Conservation (phyloP, 2,888 invertebrate species). For the Anthrax anthrax region DNA sequence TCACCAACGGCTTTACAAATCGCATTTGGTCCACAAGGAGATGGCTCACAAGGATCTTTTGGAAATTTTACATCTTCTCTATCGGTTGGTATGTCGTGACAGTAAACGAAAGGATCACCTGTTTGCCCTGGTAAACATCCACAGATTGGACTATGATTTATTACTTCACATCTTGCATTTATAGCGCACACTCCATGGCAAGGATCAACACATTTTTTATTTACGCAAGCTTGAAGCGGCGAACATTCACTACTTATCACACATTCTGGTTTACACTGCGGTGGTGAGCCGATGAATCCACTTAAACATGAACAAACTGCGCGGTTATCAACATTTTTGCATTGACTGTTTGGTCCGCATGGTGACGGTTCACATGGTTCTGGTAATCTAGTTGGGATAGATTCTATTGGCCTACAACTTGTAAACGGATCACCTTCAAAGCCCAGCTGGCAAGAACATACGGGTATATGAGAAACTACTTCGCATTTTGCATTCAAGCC, state of each 20-base stretch:
- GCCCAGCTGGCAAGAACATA: slow-evolving; percentile 54
- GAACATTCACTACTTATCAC: slow-evolving; percentile 51
- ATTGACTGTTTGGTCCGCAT: slow-evolving; percentile 48
- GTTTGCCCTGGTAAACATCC: slow-evolving; percentile 47
- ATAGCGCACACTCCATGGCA: slow-evolving; percentile 58
- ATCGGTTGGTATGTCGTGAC: slow-evolving; percentile 40
- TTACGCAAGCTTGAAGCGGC: slow-evolving; percentile 46
- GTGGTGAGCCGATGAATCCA: slow-evolving; percentile 51
- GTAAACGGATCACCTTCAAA: slow-evolving; percentile 59
- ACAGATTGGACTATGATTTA: slow-evolving; percentile 57
- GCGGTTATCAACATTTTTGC: slow-evolving; percentile 41
- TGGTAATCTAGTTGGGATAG: slow-evolving; percentile 15
- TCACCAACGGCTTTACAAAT: slow-evolving; percentile 51
- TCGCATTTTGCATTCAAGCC: slow-evolving; percentile 56
- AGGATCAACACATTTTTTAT: slow-evolving; percentile 55
- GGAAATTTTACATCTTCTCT: slow-evolving; percentile 23
- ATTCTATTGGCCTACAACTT: slow-evolving; percentile 34
- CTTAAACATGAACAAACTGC: slow-evolving; percentile 57
- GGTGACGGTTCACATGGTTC: slow-evolving; percentile 42
- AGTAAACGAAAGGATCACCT: slow-evolving; percentile 68
- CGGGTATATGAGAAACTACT: slow-evolving; percentile 59
- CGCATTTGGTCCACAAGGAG: slow-evolving; percentile 72
- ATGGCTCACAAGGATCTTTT: slow-evolving; percentile 53
- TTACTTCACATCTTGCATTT: slow-evolving; percentile 53
- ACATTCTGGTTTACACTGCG: slow-evolving; percentile 53